Percentiles rank a stretch among this genome's conserved stretches.
These are phyloP conservation scores for Ageneiosus marmoratus DNA, from an alignment of 2,113 vertebrate species.

Conservation along the genomic window DNA sequence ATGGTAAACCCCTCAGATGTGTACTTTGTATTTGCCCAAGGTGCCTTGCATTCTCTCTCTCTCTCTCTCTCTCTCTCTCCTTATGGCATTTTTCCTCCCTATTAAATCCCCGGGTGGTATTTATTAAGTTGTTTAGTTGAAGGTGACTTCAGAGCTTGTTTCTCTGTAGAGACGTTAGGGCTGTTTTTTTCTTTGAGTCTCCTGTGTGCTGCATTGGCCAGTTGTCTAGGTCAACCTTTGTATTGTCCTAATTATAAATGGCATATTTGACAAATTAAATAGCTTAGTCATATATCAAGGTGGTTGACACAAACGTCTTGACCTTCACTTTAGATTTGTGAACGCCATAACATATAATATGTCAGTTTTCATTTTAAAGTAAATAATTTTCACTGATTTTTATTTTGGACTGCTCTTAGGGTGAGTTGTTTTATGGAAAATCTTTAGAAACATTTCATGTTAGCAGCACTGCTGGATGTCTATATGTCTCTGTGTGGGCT, in stretches of 20 bases:
- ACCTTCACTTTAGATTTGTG: slow-evolving; percentile 20
- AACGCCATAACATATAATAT: not conserved
- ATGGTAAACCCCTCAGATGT: slow-evolving; percentile 54
- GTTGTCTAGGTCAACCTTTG: slow-evolving; percentile 19
- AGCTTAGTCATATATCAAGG: slow-evolving; percentile 16
- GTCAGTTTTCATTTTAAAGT: not conserved
- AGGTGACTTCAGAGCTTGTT: slow-evolving; percentile 45
- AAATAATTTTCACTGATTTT: not conserved
- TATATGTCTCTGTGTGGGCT: not conserved
- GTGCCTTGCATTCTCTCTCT: slow-evolving; percentile 19
- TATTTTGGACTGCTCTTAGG: not conserved
- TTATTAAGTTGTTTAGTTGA: slow-evolving; percentile 45
- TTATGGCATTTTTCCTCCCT: slow-evolving; percentile 34
- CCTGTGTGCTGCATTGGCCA: slow-evolving; percentile 16
- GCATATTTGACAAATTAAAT: slow-evolving; percentile 5
- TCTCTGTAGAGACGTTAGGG: not conserved
- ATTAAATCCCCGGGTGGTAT: slow-evolving; percentile 35
- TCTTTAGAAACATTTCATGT: not conserved
- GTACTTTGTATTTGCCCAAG: slow-evolving; percentile 54
- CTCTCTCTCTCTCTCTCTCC: slow-evolving; percentile 12
- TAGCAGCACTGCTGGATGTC: slow-evolving; percentile 16
- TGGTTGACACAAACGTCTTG: slow-evolving; percentile 8
- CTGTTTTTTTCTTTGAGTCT: slow-evolving; percentile 14
- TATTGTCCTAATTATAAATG: slow-evolving; percentile 23
- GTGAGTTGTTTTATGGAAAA: not conserved